Evolutionary conservation across 2,797 vertebrate species (phyloP), one percentile per base, ranked within the genome.

Genomic region (Orestias chungarensis): DNA sequence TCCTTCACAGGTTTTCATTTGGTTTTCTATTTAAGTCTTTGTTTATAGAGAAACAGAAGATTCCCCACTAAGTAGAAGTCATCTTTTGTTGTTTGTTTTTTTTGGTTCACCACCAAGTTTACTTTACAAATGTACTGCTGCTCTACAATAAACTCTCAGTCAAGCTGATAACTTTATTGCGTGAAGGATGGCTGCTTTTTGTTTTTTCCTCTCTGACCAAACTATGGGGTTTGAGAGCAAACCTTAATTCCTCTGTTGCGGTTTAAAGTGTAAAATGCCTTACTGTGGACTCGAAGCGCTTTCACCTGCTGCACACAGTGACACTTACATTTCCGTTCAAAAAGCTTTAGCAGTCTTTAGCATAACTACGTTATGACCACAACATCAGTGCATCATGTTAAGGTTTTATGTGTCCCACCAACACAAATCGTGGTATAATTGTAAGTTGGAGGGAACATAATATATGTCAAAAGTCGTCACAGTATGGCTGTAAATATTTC

Each of bases 1-100:
- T 80, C 74, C 70, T 27, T 8, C 0, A 27, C 31, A 52, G 74
- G 70, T 81, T 75, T 74, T 82, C 73, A 83, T 86, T 80, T 70
- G 43, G 75, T 74, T 86, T 59, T 46, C 40, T 40, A 52, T 54
- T 46, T 55, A 59, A 80, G 46, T 67, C 69, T 52, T 52, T 71
- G 31, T 68, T 68, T 68, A 73, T n/a, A 81, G 75, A 47, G 55
- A 66, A 75, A 47, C 57, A 68, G 46, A 43, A 65, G 23, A 46
- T 70, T 66, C 62, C 62, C 75, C 62, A 7, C 38, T 18, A 42
- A 71, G 67, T 17, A 27, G 27, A 17, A 42, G 15, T 7, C n/a
- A 52, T 40, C 29, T 73, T 77, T 79, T 20, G 3, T 4, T 11
- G 4, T 4, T 4, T 2, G 3, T 50, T 10, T 6, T 25, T 52